phyloP scores from a whole-genome alignment of 2,797 vertebrate species.

The Austrolebias charrua region DNA sequence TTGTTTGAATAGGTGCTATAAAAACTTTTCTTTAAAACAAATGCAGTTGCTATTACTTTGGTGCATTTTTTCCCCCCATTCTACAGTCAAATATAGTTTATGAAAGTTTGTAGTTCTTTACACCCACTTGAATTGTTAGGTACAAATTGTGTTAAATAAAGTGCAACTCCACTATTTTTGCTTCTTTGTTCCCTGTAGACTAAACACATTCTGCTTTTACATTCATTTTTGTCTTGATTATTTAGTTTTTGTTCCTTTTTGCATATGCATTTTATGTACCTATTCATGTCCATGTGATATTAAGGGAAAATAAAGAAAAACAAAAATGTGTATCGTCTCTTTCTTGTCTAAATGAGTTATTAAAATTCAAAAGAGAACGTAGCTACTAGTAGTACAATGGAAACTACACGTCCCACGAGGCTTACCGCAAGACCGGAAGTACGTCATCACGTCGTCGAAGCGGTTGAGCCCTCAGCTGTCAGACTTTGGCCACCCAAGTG shows the following conservation, averaged over 20 bases:
- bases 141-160: constrained; percentile 25
- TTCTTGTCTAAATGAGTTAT: too few relatives aligned
- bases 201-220: constrained; percentile 1
- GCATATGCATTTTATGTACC: constrained; percentile 14
- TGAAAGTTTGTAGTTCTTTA: constrained; percentile 10
- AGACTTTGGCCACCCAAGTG: constrained; percentile 93
- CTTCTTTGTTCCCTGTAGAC: constrained; percentile 16
- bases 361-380: not conserved
- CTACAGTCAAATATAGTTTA: constrained; percentile 11
- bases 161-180: constrained; percentile 18
- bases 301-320: not conserved
- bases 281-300: constrained; percentile 4
- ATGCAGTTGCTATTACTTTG: constrained; percentile 12
- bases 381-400: accelerated
- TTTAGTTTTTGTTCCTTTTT: constrained; percentile 11
- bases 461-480: constrained; percentile 82
- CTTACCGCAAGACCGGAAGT: constrained; percentile 67
- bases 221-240: not conserved
- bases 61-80: constrained; percentile 27
- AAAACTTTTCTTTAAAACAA: constrained; percentile 36
- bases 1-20: constrained; percentile 34
- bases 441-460: constrained; percentile 77
- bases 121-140: constrained; percentile 23
- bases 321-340: too few relatives aligned
- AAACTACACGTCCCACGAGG: constrained; percentile 80